Conservation (phyloP, 2,113 vertebrate species). For the Gyps fulvus region DNA sequence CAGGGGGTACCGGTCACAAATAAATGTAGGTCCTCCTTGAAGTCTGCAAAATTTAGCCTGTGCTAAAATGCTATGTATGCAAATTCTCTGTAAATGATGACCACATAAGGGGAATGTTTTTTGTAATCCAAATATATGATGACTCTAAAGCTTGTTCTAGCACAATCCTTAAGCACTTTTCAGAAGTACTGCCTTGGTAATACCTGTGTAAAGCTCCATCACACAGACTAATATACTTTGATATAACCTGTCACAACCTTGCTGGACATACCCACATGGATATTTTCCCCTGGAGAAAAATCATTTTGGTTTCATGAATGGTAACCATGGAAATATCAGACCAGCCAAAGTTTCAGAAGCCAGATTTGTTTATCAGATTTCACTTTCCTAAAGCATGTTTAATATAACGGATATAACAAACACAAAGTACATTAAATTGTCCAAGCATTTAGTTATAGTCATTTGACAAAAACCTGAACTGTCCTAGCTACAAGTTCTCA, state of each 20-base stretch:
- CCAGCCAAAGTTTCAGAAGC: background rate
- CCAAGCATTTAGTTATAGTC: background rate
- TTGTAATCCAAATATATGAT: background rate
- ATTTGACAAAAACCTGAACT: background rate
- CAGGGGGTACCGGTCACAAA: background rate
- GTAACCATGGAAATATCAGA: background rate
- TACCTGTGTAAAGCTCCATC: background rate
- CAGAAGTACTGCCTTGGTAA: background rate
- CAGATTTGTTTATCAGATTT: background rate
- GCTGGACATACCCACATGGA: background rate
- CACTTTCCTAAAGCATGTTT: background rate
- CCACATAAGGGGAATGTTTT: background rate
- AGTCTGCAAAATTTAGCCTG: background rate
- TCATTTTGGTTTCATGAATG: background rate
- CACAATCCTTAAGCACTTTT: background rate
- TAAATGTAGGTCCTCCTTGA: background rate
- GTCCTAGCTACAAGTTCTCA: background rate
- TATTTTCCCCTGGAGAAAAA: background rate
- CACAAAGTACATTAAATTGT: background rate
- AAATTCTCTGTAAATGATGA: background rate
- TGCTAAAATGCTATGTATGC: background rate
- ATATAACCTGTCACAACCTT: background rate
- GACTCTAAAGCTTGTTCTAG: background rate
- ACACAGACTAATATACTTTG: background rate
- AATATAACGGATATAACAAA: background rate